These are phyloP conservation scores for Labia minor DNA, from an alignment of 2,888 invertebrate species.

Conservation along the genomic window DNA sequence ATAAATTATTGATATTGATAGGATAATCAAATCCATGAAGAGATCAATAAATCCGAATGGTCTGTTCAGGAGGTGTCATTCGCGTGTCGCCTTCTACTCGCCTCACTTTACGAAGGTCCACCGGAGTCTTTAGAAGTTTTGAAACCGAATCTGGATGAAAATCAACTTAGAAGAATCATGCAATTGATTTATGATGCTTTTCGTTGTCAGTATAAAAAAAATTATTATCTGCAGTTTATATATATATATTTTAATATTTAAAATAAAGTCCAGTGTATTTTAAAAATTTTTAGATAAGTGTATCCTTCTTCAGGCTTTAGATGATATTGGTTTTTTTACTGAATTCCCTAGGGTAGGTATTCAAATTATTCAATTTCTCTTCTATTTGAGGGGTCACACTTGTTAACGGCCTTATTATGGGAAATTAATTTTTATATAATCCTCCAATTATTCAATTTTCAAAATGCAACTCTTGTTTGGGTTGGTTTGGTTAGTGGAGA, in stretches of 20 bases:
- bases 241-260: too few species aligned
- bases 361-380: not conserved
- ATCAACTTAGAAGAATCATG: slow-evolving; percentile 62
- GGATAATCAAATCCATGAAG: too few species aligned
- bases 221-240: not conserved
- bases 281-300: not conserved
- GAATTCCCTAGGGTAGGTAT: not conserved
- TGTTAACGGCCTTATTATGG: not conserved
- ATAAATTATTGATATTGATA: too few species aligned
- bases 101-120: not conserved
- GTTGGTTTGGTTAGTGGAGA: too few species aligned
- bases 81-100: not conserved
- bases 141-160: slow-evolving; percentile 41
- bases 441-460: not conserved
- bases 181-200: slow-evolving; percentile 63
- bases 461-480: too few species aligned
- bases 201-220: slow-evolving; percentile 47
- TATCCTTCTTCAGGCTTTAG: not conserved
- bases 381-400: not conserved
- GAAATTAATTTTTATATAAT: not conserved
- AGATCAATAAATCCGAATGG: not conserved
- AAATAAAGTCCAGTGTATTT: too few species aligned
- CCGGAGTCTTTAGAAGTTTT: not conserved
- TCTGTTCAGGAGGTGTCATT: not conserved
- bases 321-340: not conserved